Conservation (phyloP, 2,888 invertebrate genomes). For the Acanthosepion lycidas region DNA sequence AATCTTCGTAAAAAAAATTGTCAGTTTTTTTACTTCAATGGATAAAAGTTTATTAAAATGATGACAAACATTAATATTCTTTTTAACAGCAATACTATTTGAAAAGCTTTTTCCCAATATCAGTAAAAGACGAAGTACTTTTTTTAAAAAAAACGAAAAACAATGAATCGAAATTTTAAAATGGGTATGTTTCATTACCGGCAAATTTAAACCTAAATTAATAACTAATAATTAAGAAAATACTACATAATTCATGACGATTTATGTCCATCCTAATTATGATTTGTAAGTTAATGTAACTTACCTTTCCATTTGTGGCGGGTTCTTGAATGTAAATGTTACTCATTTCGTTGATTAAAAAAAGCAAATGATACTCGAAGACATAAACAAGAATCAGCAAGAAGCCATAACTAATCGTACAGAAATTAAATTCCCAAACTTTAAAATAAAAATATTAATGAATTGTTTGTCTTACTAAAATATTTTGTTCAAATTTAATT, state of each 20-base stretch:
- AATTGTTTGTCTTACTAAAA: not conserved
- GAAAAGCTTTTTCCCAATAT: too few species aligned
- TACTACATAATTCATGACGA: not conserved
- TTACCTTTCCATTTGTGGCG: slow-evolving; percentile 93
- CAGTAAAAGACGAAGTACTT: too few species aligned
- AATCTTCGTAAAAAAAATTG: too few species aligned
- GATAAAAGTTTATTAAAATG: too few species aligned
- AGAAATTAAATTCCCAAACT: not conserved
- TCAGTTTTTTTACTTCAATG: too few species aligned
- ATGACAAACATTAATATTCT: too few species aligned
- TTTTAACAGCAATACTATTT: too few species aligned
- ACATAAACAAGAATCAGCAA: not conserved
- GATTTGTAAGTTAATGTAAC: not conserved
- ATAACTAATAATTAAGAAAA: not conserved
- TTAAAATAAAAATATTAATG: not conserved
- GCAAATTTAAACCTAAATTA: too few species aligned
- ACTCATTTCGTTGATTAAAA: slow-evolving; percentile 91
- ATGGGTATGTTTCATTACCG: too few species aligned
- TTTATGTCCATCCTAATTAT: not conserved
- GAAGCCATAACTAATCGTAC: not conserved
- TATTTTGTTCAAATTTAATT: not conserved
- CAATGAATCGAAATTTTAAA: too few species aligned
- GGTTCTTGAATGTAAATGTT: slow-evolving; percentile 98
- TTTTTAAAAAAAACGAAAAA: too few species aligned
- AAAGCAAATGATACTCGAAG: not conserved